Evolutionary conservation across 1,140 invertebrate genomes (phyloP).

Genomic region (Drosophila eugracilis): DNA sequence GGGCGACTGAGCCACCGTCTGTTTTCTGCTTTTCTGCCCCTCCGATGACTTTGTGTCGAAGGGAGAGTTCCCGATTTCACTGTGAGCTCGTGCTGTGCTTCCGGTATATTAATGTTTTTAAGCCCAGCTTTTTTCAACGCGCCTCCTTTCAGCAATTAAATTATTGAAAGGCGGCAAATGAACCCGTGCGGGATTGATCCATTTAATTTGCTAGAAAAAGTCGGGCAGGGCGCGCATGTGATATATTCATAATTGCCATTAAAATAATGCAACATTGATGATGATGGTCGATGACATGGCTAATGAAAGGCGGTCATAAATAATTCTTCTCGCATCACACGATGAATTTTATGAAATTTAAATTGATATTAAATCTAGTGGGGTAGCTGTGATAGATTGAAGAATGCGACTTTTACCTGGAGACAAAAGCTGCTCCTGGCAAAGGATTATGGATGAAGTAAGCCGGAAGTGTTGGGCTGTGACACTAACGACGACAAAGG

Average conservation of each 20-base stretch:
- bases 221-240: conserved; percentile 11
- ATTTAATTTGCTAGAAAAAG: conserved; percentile 50
- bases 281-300: conserved; percentile 38
- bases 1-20: conserved; percentile 16
- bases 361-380: conserved; percentile 73
- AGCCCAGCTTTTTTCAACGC: conserved; percentile 25
- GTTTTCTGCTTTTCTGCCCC: conserved; percentile 1
- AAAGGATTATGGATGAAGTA: conserved; percentile 35
- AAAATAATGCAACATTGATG: conserved; percentile 50
- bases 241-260: conserved; percentile 66
- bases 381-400: conserved; percentile 22
- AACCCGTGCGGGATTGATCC: conserved; percentile 28
- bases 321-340: conserved; percentile 34
- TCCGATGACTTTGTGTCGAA: conserved; percentile 50
- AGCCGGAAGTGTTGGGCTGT: conserved; percentile 53
- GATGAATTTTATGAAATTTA: conserved; percentile 72
- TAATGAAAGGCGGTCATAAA: conserved; percentile 54
- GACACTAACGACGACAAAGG: conserved; percentile 48
- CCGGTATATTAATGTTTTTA: conserved; percentile 78
- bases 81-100: conserved; percentile 58
- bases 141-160: conserved; percentile 57
- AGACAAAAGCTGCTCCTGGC: conserved; percentile 26
- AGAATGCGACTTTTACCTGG: conserved; percentile 17
- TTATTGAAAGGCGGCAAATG: conserved; percentile 52
- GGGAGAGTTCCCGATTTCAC: conserved; percentile 60